Percentiles rank a stretch among this genome's conserved stretches.
These are phyloP conservation scores for Lithobates pipiens DNA, from an alignment of 2,797 vertebrate genomes.

Conservation along the genomic window DNA sequence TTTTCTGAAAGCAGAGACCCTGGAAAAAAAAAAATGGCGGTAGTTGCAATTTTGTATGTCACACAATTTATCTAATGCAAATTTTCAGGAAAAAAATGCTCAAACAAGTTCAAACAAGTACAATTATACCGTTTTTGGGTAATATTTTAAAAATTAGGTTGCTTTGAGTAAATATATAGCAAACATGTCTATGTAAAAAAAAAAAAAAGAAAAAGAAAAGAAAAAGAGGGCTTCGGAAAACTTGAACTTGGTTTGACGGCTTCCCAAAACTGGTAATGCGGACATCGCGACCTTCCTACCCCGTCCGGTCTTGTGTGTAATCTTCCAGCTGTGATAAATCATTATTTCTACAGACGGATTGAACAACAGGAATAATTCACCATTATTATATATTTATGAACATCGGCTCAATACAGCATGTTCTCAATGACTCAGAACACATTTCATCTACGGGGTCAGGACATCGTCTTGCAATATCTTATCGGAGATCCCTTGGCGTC, in stretches of 20 bases:
- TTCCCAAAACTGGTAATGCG: not conserved
- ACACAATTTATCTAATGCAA: too few species aligned
- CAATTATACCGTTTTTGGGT: too few species aligned
- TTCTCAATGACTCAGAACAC: not conserved
- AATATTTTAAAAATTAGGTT: too few species aligned
- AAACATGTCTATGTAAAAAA: too few species aligned
- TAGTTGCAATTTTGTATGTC: too few species aligned
- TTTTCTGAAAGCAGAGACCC: too few species aligned
- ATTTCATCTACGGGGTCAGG: slow-evolving; percentile 2
- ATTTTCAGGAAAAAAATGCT: too few species aligned
- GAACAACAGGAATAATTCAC: not conserved
- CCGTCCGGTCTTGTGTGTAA: not conserved
- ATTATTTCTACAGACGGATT: not conserved
- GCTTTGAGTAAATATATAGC: too few species aligned
- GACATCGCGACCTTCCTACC: not conserved
- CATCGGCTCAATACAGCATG: not conserved
- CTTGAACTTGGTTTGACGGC: not conserved
- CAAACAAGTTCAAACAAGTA: too few species aligned
- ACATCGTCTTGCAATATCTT: not conserved
- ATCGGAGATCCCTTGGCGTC: not conserved
- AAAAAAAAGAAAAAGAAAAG: too few species aligned
- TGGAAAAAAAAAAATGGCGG: too few species aligned
- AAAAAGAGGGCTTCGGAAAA: too few species aligned
- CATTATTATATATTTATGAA: not conserved
- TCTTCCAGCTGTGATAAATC: not conserved